Conservation (phyloP, 2,888 invertebrate species). For the Limnephilus auricula region DNA sequence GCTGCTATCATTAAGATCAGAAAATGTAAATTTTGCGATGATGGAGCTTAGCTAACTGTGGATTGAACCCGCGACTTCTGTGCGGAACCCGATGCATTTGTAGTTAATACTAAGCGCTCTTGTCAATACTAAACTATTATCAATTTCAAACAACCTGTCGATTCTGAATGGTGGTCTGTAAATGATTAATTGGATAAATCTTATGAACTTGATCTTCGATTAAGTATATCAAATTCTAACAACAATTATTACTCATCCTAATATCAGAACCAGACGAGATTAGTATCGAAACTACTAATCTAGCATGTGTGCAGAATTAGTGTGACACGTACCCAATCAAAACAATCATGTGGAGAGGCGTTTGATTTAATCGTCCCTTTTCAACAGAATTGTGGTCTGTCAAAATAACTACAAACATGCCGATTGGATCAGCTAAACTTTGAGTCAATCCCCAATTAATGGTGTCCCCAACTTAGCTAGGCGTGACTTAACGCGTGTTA, state of each 20-base stretch:
- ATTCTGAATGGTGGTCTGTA: no score
- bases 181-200: no score
- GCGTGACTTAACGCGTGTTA: neutral
- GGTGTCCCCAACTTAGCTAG: neutral
- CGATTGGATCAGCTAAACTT: neutral
- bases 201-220: no score
- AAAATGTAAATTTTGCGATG: no score
- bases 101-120: no score
- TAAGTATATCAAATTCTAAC: neutral
- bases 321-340: neutral
- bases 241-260: neutral
- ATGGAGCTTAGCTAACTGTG: no score
- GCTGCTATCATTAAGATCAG: no score
- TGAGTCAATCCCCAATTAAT: neutral
- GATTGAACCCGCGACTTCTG: no score
- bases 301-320: neutral
- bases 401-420: neutral
- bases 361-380: neutral
- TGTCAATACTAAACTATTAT: no score
- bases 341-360: neutral
- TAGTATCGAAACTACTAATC: neutral
- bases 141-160: no score
- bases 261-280: neutral
- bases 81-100: no score
- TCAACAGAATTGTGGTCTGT: neutral